Base-by-base conservation (phyloP, 2,113 vertebrate species). In the Otocyon megalotis region DNA sequence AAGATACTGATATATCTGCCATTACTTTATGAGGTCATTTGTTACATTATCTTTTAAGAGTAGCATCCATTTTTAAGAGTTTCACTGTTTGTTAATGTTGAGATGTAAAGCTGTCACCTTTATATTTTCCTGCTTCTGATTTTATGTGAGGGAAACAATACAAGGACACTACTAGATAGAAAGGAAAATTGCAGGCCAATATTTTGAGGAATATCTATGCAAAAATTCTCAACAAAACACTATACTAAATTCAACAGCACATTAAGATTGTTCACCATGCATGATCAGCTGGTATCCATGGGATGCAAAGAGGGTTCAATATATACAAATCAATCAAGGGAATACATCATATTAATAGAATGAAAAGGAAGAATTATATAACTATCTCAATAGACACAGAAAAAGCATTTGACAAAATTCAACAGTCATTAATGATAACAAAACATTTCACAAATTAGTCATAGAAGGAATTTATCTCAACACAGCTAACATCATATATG, bases 71-170 rank as follows among this genome's bases (percentile, higher is more conserved):
- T 98, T 98, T 98, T 95, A 98, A 98, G 69, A 94, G 50, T 98
- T 97, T 69, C n/a, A 35, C n/a, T 69, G 32, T 98, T 98, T 98
- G 97, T 98, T 98, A 98, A 97, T 98, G 98, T 98, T 97, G 87
- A 98, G 97, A 98, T 98, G 98, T 99, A 98, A 98, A 99, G 96
- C 95, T 97, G 88, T 96, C 92, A 97, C 94, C 97, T 97, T 98
- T 98, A 98, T 98, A 97, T 94, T 98, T 97, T 98, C 58, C 80
- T 97, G 98, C 96, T 98, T 98, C 96, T 98, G 96, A 94, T 97
- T 98, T 98, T 98, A 98, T 98, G 92, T 97, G 98, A 98, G 97
- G 97, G 96, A 98, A 98, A 97, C 93, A 87, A 94, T 77, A 72
- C 32, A 77, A 77, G 24, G 26, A 53, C 14, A 32, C 26, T 77